phyloP scores from a whole-genome alignment of 2,888 invertebrate species.

The Yponomeuta cagnagella region DNA sequence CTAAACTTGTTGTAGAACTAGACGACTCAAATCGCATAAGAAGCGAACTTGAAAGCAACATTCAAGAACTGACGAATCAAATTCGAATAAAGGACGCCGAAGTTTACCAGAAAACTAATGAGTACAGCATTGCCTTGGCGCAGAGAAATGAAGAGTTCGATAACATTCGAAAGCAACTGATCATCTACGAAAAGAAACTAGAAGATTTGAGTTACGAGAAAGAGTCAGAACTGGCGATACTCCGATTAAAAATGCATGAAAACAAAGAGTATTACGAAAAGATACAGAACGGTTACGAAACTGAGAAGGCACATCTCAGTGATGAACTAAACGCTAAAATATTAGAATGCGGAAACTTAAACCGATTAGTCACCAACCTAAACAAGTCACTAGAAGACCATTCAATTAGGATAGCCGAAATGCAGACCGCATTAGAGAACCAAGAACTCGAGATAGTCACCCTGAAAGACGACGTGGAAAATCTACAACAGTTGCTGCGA shows the following conservation, averaged over 20 bases:
- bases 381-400: constrained; percentile 71
- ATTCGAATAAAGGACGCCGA: constrained; percentile 55
- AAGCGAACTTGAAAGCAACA: constrained; percentile 39
- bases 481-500: constrained; percentile 40
- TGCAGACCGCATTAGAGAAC: constrained; percentile 78
- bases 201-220: constrained; percentile 71
- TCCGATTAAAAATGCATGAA: constrained; percentile 72
- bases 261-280: constrained; percentile 47
- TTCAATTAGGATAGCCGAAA: constrained; percentile 70
- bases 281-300: constrained; percentile 37
- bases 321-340: constrained; percentile 60
- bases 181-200: constrained; percentile 58
- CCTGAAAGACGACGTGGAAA: constrained; percentile 79
- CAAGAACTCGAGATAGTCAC: constrained; percentile 85
- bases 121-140: constrained; percentile 44
- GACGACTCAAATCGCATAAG: constrained; percentile 40
- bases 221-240: constrained; percentile 69
- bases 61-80: constrained; percentile 43
- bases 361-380: constrained; percentile 71
- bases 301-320: constrained; percentile 41
- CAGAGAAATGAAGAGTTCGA: constrained; percentile 64
- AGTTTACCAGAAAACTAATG: constrained; percentile 58
- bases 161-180: constrained; percentile 50
- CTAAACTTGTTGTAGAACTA: neutral
- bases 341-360: constrained; percentile 64